phyloP scores from a whole-genome alignment of 2,113 vertebrate genomes.

The Columba janthina region DNA sequence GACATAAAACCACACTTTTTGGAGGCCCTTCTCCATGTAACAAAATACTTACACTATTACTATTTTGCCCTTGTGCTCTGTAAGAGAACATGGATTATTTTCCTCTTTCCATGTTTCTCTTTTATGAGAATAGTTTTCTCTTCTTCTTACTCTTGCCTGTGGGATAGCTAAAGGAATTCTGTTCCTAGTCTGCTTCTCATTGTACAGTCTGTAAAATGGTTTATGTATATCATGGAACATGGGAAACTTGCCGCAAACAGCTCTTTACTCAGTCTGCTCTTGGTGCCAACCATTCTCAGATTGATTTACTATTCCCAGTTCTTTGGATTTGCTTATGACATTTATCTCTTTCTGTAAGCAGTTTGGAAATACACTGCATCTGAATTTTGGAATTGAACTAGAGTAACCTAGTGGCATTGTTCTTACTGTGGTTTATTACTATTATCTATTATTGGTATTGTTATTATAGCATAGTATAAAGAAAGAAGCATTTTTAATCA shows the following conservation, averaged over 20 bases:
- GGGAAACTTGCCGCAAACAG: neutral
- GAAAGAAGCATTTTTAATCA: neutral
- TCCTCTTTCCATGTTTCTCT: neutral
- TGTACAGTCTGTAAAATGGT: constrained; percentile 27
- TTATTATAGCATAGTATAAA: neutral
- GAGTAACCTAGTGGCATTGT: neutral
- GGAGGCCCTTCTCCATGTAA: neutral
- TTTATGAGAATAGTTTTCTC: constrained; percentile 19
- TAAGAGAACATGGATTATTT: neutral
- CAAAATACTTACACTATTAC: neutral
- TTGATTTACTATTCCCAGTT: neutral
- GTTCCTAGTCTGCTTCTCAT: constrained; percentile 45
- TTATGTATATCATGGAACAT: neutral
- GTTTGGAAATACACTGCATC: neutral
- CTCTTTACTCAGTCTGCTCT: neutral
- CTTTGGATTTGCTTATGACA: neutral
- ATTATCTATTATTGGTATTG: neutral
- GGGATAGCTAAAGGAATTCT: constrained; percentile 11
- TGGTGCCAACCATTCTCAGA: constrained; percentile 11
- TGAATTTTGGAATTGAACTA: neutral
- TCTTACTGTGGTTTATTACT: neutral
- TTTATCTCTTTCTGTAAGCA: neutral
- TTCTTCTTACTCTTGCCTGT: neutral
- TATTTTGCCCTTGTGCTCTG: neutral
- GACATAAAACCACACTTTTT: neutral